These are phyloP conservation scores for Callaeas wilsoni DNA, from an alignment of 2,113 vertebrate genomes.

Conservation along the genomic window DNA sequence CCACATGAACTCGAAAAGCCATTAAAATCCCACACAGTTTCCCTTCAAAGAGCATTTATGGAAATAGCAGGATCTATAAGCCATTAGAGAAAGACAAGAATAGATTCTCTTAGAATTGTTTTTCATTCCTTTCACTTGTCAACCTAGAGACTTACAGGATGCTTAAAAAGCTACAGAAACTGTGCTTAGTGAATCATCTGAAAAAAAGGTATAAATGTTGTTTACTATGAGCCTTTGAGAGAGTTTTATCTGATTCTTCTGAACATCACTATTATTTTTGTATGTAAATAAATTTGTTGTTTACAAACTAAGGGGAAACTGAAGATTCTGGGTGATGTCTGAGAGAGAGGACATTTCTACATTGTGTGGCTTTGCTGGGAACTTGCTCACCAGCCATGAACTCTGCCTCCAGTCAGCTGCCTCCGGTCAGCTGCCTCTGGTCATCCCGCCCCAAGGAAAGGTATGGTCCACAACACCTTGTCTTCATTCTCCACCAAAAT, in stretches of 20 bases:
- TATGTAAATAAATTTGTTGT: background rate
- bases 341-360: background rate
- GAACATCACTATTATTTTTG: background rate
- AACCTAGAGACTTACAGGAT: background rate
- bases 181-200: background rate
- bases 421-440: background rate
- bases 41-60: slow-evolving; percentile 46
- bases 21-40: slow-evolving; percentile 41
- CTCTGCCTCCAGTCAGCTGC: background rate
- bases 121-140: background rate
- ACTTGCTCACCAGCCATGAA: background rate
- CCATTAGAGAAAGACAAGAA: slow-evolving; percentile 40
- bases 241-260: background rate
- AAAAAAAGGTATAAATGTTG: background rate
- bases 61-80: slow-evolving; percentile 41
- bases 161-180: background rate
- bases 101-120: background rate
- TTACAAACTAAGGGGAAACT: background rate
- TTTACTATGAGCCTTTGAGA: background rate
- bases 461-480: background rate
- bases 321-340: background rate
- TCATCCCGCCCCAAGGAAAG: background rate
- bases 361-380: background rate
- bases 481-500: background rate
- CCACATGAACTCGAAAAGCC: background rate